Base-by-base conservation (phyloP, 2,888 invertebrate species). In the Hydroisotoma schaefferi region DNA sequence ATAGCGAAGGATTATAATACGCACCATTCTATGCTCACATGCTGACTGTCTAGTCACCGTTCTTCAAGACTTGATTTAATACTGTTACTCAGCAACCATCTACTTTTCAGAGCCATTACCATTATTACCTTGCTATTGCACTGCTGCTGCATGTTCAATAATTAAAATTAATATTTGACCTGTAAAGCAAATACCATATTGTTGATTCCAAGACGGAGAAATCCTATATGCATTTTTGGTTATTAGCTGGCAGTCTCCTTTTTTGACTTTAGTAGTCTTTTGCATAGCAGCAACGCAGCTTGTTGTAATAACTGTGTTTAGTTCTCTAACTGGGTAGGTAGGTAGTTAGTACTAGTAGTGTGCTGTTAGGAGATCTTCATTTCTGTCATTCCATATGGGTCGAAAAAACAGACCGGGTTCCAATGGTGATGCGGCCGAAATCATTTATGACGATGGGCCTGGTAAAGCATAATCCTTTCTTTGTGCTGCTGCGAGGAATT, bases 301-400 rank as follows among this genome's bases (percentile, higher is more conserved):
- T n/a, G n/a, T n/a, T n/a, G n/a, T n/a, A n/a, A n/a, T n/a, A n/a
- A n/a, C n/a, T n/a, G n/a, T n/a, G n/a, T n/a, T n/a, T n/a, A n/a
- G n/a, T n/a, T n/a, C n/a, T n/a, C 15, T 46, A 12, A 37, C 15
- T 15, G 25, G 20, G 46, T 46, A 46, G 46, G 46, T 46, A 46
- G n/a, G n/a, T n/a, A n/a, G n/a, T n/a, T n/a, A n/a, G n/a, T n/a
- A n/a, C n/a, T 18, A 22, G 15, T 51, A 28, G 56, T 28, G 26
- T 56, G 46, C 23, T 33, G 38, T 43, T 18, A n/a, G 28, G 28
- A 49, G 20, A 20, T 46, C 43, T 22, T 49, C 63, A 52, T 33
- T 8, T 33, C 33, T 33, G 33, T 33, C 60, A 61, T 60, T 72
- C 72, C 72, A 72, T 72, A 72, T 72, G 72, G 72, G 72, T 67